A percentile compares a stretch with the other conserved stretches of the same genome.
phyloP scores from a whole-genome alignment of 2,888 invertebrate species.

The Stenurella melanura region DNA sequence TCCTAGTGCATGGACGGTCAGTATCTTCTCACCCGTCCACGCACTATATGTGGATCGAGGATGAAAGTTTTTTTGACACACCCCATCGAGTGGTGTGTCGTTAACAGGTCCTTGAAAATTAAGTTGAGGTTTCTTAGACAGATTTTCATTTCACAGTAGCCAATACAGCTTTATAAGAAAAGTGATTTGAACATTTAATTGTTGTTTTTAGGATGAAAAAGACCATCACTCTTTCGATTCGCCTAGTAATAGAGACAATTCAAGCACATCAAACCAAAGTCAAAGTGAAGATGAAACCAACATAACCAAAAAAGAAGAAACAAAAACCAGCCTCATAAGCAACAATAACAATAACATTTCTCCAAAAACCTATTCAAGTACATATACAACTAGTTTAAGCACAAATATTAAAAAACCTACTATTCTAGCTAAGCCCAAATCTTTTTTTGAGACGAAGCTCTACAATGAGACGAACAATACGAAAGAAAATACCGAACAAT shows the following conservation, averaged over 20 bases:
- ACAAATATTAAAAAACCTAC: constrained; percentile 48
- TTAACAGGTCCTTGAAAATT: no score
- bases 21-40: no score
- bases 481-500: constrained; percentile 85
- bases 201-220: constrained; percentile 65
- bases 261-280: constrained; percentile 67
- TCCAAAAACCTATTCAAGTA: constrained; percentile 60
- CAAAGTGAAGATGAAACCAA: constrained; percentile 67
- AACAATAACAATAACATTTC: constrained; percentile 78
- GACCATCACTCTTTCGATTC: constrained; percentile 63
- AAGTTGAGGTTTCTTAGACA: no score
- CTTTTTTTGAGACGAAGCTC: constrained; percentile 48
- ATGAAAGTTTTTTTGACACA: no score
- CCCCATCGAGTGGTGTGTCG: no score
- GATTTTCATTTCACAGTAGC: no score
- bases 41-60: no score
- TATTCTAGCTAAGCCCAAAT: constrained; percentile 47
- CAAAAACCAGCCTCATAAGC: constrained; percentile 69
- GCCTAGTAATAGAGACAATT: constrained; percentile 64
- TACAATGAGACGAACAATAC: constrained; percentile 69
- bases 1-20: no score
- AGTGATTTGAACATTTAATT: constrained; percentile 12
- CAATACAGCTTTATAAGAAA: background rate
- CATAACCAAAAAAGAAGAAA: constrained; percentile 46
- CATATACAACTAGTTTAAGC: constrained; percentile 48